Evolutionary conservation across 2,113 vertebrate species (phyloP), one percentile per base, ranked within the genome.

Genomic region (Cygnus atratus): DNA sequence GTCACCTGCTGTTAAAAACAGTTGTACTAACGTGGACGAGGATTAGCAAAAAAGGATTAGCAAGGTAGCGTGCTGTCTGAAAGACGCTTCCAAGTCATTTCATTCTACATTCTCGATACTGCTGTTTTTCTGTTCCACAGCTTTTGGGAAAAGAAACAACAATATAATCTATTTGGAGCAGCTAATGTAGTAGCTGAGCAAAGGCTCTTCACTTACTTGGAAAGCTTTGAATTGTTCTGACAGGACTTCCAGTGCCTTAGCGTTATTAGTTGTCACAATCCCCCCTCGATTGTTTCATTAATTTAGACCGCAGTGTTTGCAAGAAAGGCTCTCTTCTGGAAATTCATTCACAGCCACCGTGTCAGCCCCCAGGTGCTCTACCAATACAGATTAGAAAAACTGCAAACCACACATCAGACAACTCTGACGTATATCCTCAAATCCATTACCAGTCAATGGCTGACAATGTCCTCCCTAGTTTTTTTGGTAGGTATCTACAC

Each of bases 11-110:
- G 61, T 88, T 92, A 86, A 88, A 67, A 88, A 80, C 63, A 91
- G 88, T 3, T 90, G 79, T 50, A 39, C 68, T 90, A 88, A 95
- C 61, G 57, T 9, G 0, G 46, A 44, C 1, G 0, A 81, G 76
- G 85, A 96, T 87, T 90, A 93, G 84, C 75, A 81, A 55, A 52
- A 22, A 54, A 41, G 76, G 90, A 96, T 96, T 93, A 93, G 75
- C 55, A 72, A 88, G 76, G 85, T 35, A 84, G 65, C 59, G 86
- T 84, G 41, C 72, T 61, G 71, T 59, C 61, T 39, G 62, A 71
- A 91, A 82, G 93, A 84, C 44, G 55, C n/a, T 91, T 85, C 86
- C 65, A 84, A 88, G 86, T 71, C 57, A 81, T n/a, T 26, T 9
- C 78, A 54, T 78, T 93, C 71, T 21, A 48, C 33, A 20, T 71